Conservation (phyloP, 1,140 invertebrate species). For the Anastrepha obliqua region DNA sequence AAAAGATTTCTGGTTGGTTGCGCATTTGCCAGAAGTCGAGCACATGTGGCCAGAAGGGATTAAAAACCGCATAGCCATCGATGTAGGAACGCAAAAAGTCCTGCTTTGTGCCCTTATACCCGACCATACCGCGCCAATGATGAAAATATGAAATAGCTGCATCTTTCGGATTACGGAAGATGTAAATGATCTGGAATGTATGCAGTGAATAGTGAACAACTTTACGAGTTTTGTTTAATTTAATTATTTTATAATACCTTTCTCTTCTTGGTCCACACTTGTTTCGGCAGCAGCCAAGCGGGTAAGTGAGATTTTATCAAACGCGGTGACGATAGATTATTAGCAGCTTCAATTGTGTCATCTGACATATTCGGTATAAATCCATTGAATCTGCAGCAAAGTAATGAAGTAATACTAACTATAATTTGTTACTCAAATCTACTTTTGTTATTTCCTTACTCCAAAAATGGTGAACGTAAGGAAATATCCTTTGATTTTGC, state of each 20-base stretch:
- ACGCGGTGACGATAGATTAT: constrained; percentile 75
- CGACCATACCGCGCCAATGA: constrained; percentile 79
- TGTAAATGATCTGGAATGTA: constrained; percentile 82
- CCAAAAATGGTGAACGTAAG: constrained; percentile 77
- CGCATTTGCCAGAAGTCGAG: constrained; percentile 78
- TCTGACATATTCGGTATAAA: constrained; percentile 69
- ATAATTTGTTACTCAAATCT: no score
- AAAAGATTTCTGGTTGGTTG: constrained; percentile 77
- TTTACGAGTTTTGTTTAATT: background rate
- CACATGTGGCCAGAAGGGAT: constrained; percentile 79
- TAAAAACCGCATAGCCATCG: constrained; percentile 77
- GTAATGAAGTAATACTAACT: background rate
- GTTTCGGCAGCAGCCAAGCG: constrained; percentile 79
- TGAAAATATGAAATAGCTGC: constrained; percentile 86
- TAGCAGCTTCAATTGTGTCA: constrained; percentile 74
- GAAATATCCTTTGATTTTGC: constrained; percentile 79
- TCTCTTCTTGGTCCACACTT: constrained; percentile 76
- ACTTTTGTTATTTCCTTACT: constrained; percentile 68
- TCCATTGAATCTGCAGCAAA: constrained; percentile 65
- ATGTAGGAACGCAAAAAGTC: constrained; percentile 81
- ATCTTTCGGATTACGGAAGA: constrained; percentile 88
- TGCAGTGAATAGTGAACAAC: no score
- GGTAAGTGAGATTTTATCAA: constrained; percentile 85
- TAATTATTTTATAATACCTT: constrained; percentile 75
- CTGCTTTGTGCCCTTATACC: constrained; percentile 79